Evolutionary conservation across 2,797 vertebrate species (phyloP).

Genomic region (Odontamblyopus rebecca): DNA sequence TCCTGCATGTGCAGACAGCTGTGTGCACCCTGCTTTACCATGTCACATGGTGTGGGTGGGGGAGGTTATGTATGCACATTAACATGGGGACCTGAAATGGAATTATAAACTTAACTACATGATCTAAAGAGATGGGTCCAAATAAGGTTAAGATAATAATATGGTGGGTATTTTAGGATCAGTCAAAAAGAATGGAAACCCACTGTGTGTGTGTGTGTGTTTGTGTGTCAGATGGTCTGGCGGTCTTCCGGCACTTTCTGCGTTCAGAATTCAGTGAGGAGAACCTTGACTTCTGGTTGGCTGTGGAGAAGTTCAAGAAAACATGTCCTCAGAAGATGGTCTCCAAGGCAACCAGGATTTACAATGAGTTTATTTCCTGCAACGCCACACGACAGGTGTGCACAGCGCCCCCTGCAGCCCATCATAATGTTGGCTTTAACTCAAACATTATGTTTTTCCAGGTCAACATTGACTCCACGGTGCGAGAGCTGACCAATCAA

Average conservation of each 20-base stretch:
- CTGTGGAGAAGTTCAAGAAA: slow-evolving; percentile 89
- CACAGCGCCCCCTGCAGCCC: neutral
- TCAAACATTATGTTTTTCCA: slow-evolving; percentile 42
- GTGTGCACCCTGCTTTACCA: too few species aligned
- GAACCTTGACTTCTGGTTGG: slow-evolving; percentile 97
- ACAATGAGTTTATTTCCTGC: slow-evolving; percentile 87
- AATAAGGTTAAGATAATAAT: too few species aligned
- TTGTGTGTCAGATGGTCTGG: slow-evolving; percentile 82
- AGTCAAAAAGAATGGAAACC: too few species aligned
- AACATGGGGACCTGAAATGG: too few species aligned
- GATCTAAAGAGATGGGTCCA: too few species aligned
- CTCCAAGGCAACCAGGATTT: slow-evolving; percentile 87
- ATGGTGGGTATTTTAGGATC: too few species aligned
- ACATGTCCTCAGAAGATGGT: slow-evolving; percentile 87
- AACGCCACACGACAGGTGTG: slow-evolving; percentile 89
- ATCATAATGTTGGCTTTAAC: neutral
- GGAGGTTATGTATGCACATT: too few species aligned
- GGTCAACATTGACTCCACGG: slow-evolving; percentile 93
- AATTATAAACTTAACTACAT: too few species aligned
- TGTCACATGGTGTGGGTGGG: too few species aligned
- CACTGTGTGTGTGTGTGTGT: neutral
- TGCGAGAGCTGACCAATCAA: slow-evolving; percentile 87
- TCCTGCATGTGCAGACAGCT: too few species aligned
- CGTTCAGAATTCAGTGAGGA: slow-evolving; percentile 94
- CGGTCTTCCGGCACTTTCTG: slow-evolving; percentile 90